Base-by-base conservation (phyloP, 1,140 invertebrate species). In the Lordiphosa stackelbergi region DNA sequence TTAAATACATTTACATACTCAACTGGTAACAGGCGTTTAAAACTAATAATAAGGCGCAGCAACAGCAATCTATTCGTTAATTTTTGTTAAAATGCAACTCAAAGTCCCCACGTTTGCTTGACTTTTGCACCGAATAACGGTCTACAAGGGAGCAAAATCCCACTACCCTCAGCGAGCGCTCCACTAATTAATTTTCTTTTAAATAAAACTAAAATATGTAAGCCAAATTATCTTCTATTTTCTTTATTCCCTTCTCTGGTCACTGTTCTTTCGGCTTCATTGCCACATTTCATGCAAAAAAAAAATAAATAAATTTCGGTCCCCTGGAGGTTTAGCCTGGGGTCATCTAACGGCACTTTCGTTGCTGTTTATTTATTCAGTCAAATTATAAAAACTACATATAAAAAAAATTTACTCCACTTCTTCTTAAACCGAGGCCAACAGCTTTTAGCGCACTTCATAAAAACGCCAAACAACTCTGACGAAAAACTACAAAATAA, bases 401-500 rank as follows among this genome's bases (percentile, higher is more conserved):
- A 31, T 6, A 28, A 31, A 31, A 31, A 31, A 49, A 63, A 63
- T 36, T 64, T 49, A 71, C 66, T 61, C 64, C 64, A 73, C 70
- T 73, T 63, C 51, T 58, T 9, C 71, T 69, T 35, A 55, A 68
- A 59, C 40, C 69, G 63, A 55, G 63, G 62, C 63, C 63, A 61
- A 31, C 53, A 74, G 69, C 38, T 63, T 71, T 73, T 64, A 5
- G 58, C 64, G 37, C 69, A 60, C 72, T 73, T 52, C 69, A 70
- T 66, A 59, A 70, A 66, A 68, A 78, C 73, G 69, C 53, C 70
- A 75, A 68, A 45, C 40, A 58, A 5, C 3, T 16, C 12, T 16
- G 46, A 45, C 43, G 60, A 71, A 66, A 66, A 60, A 71, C 62
- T 56, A 66, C 53, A 71, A 77, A 72, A 71, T 71, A 79, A 79